Conservation (phyloP, 2,113 vertebrate genomes). For the Apteryx owenii region DNA sequence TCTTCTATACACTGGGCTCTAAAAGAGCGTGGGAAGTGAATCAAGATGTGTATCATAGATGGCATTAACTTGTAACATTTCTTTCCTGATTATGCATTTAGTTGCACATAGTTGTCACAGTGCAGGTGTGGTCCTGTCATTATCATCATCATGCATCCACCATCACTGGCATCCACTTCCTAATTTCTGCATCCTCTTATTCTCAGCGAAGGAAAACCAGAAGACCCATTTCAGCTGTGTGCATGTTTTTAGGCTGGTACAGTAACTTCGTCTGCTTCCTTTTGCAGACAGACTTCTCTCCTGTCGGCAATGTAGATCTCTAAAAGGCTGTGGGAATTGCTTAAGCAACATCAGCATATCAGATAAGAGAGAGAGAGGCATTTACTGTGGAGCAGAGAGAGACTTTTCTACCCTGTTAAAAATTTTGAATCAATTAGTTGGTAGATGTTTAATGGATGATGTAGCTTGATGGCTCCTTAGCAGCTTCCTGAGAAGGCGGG, state of each 20-base stretch:
- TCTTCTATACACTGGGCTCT: neutral
- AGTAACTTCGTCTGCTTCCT: neutral
- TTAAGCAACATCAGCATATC: neutral
- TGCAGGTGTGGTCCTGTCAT: neutral
- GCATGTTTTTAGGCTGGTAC: neutral
- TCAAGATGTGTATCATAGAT: neutral
- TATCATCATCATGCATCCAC: neutral
- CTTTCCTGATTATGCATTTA: neutral
- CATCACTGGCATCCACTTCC: neutral
- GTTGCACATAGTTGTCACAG: neutral
- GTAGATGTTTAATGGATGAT: neutral
- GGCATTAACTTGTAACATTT: neutral
- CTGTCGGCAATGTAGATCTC: neutral
- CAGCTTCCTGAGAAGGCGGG: neutral
- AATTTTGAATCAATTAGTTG: slow-evolving; percentile 14
- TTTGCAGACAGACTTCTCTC: neutral
- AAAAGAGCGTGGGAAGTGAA: neutral
- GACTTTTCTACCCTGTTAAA: neutral
- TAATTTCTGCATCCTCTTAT: slow-evolving; percentile 23
- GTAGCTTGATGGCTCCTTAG: neutral
- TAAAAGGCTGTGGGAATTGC: neutral
- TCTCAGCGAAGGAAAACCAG: neutral
- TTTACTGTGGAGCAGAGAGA: neutral
- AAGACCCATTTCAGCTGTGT: neutral
- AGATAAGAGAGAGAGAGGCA: neutral